phyloP scores from a whole-genome alignment of 2,888 invertebrate species.

The Fabriciana adippe region DNA sequence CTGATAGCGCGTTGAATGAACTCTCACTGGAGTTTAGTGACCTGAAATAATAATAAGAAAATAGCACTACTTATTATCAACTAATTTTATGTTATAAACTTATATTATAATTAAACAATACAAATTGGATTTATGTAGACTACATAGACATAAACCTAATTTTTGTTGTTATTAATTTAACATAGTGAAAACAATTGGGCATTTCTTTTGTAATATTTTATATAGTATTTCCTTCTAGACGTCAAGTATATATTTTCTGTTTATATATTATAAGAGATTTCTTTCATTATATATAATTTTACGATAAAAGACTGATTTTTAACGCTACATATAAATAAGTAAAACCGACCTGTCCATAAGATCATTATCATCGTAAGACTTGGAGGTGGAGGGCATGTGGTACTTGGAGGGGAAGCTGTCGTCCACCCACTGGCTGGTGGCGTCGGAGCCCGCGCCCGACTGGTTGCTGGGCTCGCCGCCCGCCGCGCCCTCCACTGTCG shows the following conservation, averaged over 20 bases:
- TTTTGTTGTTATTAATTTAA: no score
- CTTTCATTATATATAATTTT: no score
- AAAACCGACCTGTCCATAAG: slow-evolving; percentile 57
- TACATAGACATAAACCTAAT: not conserved
- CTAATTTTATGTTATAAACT: no score
- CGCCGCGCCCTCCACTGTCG: slow-evolving; percentile 33
- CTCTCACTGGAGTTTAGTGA: slow-evolving; percentile 73
- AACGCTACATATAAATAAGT: not conserved
- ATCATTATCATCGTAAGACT: slow-evolving; percentile 68
- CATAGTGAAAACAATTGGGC: no score
- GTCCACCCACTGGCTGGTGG: slow-evolving; percentile 79
- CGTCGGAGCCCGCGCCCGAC: slow-evolving; percentile 64
- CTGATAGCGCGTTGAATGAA: slow-evolving; percentile 70
- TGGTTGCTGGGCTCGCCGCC: slow-evolving; percentile 27
- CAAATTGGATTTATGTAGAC: not conserved
- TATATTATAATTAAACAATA: no score
- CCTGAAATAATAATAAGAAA: slow-evolving; percentile 28
- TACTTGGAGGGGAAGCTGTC: slow-evolving; percentile 75
- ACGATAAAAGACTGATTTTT: not conserved
- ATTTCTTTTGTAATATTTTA: no score
- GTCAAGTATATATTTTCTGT: no score
- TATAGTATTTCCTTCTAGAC: no score
- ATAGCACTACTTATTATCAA: no score
- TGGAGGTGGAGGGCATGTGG: slow-evolving; percentile 67
- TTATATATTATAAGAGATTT: no score